Base-by-base conservation (phyloP, 2,113 vertebrate species). In the Plotosus lineatus region DNA sequence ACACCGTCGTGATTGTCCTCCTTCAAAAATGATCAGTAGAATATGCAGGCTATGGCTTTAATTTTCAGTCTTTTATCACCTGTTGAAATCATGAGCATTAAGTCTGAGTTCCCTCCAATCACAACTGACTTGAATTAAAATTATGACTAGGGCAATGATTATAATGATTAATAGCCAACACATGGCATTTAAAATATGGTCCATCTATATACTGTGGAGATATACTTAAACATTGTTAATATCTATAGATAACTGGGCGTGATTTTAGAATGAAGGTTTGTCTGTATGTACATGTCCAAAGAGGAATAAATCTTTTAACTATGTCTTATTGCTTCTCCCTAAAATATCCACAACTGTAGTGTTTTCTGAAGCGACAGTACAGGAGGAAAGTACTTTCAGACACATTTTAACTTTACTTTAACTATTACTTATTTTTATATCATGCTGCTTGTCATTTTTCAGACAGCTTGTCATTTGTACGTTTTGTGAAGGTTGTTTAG, bases 81-180 rank as follows among this genome's bases (percentile, higher is more conserved):
- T 82, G 46, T 50, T 79, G 63, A 71, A 56, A 56, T 61, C 63
- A 65, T 82, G 82, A 80, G 8, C 40, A 40, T 69, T 50, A 75
- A 66, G 15, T 68, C 81, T 78, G 77, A 44, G 60, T 76, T 60
- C 33, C 73, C n/a, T 68, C 81, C 80, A 77, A 77, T 82, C 84
- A 78, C 77, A 77, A 73, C 31, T 73, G 38, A 80, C 84, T 80
- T 58, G 72, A 74, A 79, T 63, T 76, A 56, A 58, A 73, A 85
- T 77, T 40, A 83, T 63, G 77, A 85, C 69, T 65, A 15, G 51
- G 66, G 14, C n/a, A n/a, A n/a, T n/a, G n/a, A n/a, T n/a, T n/a
- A n/a, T 50, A 61, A 78, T 68, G 58, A 83, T 85, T 85, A 80
- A 83, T 74, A 85, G 73, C 51, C 19, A 55, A 40, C 61, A 40